These are phyloP conservation scores for Nomada fabriciana DNA, from an alignment of 2,888 invertebrate genomes.

Conservation along the genomic window DNA sequence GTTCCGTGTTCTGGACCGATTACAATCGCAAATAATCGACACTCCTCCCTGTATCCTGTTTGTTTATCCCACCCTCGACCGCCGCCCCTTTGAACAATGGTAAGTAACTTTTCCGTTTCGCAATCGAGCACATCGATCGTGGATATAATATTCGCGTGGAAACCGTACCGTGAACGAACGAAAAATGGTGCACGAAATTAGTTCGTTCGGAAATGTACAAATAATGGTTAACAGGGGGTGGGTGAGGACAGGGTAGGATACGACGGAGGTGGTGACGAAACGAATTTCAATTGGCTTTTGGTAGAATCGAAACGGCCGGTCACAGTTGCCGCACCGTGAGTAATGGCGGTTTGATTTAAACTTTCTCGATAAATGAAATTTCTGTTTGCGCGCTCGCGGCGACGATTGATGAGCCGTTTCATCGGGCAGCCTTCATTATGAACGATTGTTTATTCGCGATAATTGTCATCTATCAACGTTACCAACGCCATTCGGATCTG, in stretches of 20 bases:
- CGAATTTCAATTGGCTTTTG: slow-evolving; percentile 72
- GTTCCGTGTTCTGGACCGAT: neutral
- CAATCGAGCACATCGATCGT: neutral
- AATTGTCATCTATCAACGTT: slow-evolving; percentile 61
- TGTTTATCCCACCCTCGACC: neutral
- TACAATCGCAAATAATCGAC: neutral
- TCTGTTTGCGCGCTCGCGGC: slow-evolving; percentile 55
- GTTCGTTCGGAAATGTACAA: slow-evolving; percentile 52
- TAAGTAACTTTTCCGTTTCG: neutral
- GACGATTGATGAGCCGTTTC: slow-evolving; percentile 67
- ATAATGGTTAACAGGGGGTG: slow-evolving; percentile 39
- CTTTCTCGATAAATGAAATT: slow-evolving; percentile 73
- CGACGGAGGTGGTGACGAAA: slow-evolving; percentile 62
- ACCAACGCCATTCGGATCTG: slow-evolving; percentile 22
- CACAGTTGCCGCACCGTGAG: slow-evolving; percentile 66
- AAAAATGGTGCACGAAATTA: slow-evolving; percentile 7
- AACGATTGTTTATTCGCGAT: slow-evolving; percentile 58
- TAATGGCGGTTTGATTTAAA: slow-evolving; percentile 74
- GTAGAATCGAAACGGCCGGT: slow-evolving; percentile 66
- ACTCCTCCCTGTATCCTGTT: neutral
- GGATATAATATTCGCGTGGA: slow-evolving; percentile 3
- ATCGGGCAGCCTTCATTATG: slow-evolving; percentile 57
- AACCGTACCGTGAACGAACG: neutral
- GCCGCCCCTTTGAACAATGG: neutral
- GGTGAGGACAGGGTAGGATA: neutral